Percentiles rank a stretch among this genome's conserved stretches.
phyloP scores from a whole-genome alignment of 2,797 vertebrate genomes.

The Rhinogobio ventralis region DNA sequence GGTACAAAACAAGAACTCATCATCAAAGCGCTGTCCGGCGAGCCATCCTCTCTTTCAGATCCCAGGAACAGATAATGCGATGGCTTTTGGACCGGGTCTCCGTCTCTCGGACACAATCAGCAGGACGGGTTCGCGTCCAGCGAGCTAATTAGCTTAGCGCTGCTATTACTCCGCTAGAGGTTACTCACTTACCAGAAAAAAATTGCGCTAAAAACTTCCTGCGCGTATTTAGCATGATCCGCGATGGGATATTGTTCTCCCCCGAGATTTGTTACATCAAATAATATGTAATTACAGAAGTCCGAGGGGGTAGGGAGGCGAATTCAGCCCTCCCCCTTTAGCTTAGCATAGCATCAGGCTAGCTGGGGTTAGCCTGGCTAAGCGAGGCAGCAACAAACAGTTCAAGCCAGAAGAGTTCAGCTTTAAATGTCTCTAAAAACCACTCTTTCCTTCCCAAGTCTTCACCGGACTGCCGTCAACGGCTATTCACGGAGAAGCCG shows the following conservation, averaged over 20 bases:
- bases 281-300: conserved; percentile 75
- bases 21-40: conserved; percentile 88
- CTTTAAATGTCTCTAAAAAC: conserved; percentile 73
- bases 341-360: conserved; percentile 71
- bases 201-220: conserved; percentile 36
- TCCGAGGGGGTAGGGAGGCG: conserved; percentile 74
- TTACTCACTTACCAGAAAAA: conserved; percentile 61
- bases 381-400: conserved; percentile 78
- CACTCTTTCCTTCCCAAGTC: conserved; percentile 65
- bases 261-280: conserved; percentile 62
- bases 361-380: conserved; percentile 65
- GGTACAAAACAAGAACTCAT: conserved; percentile 99
- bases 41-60: conserved; percentile 96
- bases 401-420: conserved; percentile 67
- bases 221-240: conserved; percentile 61
- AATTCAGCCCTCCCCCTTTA: conserved; percentile 84
- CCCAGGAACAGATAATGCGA: conserved; percentile 75
- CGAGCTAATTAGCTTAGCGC: conserved; percentile 65
- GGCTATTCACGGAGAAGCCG: conserved; percentile 19
- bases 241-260: conserved; percentile 59
- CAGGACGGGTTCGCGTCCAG: conserved; percentile 69
- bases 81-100: conserved; percentile 52
- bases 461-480: conserved; percentile 61
- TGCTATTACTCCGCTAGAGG: conserved; percentile 50
- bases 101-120: conserved; percentile 56